Evolutionary conservation across 2,888 invertebrate species (phyloP).

Genomic region (Epicampocera succincta): DNA sequence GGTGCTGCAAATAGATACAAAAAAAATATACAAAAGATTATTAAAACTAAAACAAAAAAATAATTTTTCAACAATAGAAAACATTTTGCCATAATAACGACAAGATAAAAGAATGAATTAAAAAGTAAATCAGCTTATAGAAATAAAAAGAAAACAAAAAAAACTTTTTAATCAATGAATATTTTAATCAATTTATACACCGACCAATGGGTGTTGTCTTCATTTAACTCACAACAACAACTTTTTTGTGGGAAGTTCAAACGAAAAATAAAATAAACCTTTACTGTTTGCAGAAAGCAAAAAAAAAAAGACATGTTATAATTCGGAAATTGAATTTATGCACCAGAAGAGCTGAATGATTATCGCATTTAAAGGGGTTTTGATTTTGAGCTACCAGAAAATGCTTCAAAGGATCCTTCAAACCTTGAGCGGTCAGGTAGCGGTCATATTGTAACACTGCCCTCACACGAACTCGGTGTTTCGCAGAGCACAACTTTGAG

Average conservation of each 20-base stretch:
- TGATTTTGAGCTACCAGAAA: too few species aligned
- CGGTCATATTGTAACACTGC: too few species aligned
- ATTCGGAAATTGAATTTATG: slow-evolving; percentile 56
- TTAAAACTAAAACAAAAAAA: slow-evolving; percentile 35
- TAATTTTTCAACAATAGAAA: slow-evolving; percentile 33
- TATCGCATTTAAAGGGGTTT: background rate
- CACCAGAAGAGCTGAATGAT: background rate
- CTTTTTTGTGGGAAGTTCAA: slow-evolving; percentile 2
- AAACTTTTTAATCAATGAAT: slow-evolving; percentile 42
- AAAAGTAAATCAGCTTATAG: slow-evolving; percentile 56
- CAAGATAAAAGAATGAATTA: slow-evolving; percentile 23
- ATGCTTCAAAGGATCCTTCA: too few species aligned
- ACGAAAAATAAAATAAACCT: slow-evolving; percentile 1
- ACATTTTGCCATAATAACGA: slow-evolving; percentile 34
- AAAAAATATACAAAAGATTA: slow-evolving; percentile 42
- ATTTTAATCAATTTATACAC: slow-evolving; percentile 35
- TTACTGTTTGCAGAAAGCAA: background rate
- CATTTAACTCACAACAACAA: slow-evolving; percentile 1
- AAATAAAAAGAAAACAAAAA: background rate
- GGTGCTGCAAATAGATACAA: slow-evolving; percentile 55
- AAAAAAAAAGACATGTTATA: background rate
- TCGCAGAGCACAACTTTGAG: too few species aligned
- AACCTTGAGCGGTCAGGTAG: too few species aligned
- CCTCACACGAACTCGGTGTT: too few species aligned
- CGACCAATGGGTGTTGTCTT: slow-evolving; percentile 11